Evolutionary conservation across 2,888 invertebrate species (phyloP), one percentile per base, ranked within the genome.

Genomic region (Seira musarum): DNA sequence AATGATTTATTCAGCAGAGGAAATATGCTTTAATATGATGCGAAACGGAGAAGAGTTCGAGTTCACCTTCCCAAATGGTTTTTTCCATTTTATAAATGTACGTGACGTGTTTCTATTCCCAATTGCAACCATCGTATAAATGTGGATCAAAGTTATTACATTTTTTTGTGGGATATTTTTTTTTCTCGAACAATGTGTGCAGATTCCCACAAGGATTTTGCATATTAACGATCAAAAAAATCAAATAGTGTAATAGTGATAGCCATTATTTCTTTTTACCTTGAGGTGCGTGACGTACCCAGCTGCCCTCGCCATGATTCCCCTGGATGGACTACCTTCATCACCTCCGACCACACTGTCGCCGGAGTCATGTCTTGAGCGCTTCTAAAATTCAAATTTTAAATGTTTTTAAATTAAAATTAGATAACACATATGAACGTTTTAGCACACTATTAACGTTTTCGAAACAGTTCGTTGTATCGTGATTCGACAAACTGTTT

Each of bases 201-300:
- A 64, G 17, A 21, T 3, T 17, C 15, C 5, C n/a, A 8, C 24
- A 21, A 17, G 19, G 8, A 8, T 17, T 8, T 61, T 19, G 61
- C n/a, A 15, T 21, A 64, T 22, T 21, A n/a, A 64, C 15, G 3
- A 64, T 64, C 15, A 17, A 64, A 21, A n/a, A 13, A n/a, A n/a
- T n/a, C n/a, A n/a, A n/a, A n/a, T n/a, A n/a, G n/a, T n/a, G n/a
- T n/a, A n/a, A n/a, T n/a, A 13, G 13, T 65, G 10, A 8, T 6
- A 13, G 25, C 10, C 6, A n/a, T 17, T 2, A n/a, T n/a, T n/a
- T n/a, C n/a, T n/a, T n/a, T n/a, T 78, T 83, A 85, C 87, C 84
- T 86, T 85, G n/a, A 87, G 72, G 66, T 87, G 85, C n/a, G 83
- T 85, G 66, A 87, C 82, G 66, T 87, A 87, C 22, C 85, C 85